phyloP scores from a whole-genome alignment of 2,113 vertebrate species.

The Baryphthengus martii region DNA sequence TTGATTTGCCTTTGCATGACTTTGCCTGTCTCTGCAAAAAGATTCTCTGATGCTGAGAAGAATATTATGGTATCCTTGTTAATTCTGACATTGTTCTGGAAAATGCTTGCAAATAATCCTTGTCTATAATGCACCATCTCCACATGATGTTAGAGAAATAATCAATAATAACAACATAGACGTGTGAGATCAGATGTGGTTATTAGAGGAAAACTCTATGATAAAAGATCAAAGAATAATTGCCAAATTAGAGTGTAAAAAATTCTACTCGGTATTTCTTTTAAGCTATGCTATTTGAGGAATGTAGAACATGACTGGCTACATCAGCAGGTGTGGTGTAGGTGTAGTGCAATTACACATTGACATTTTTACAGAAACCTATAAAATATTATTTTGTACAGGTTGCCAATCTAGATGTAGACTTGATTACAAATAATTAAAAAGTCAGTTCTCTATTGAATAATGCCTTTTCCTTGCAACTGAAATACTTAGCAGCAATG shows the following conservation, averaged over 20 bases:
- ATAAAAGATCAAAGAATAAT: conserved; percentile 19
- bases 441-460: not conserved
- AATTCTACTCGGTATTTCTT: not conserved
- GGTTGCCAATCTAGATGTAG: not conserved
- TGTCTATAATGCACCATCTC: not conserved
- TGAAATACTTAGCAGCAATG: not conserved
- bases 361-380: conserved; percentile 45
- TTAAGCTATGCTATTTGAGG: conserved; percentile 6
- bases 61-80: not conserved
- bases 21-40: not conserved
- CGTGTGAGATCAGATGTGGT: not conserved
- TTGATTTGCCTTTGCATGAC: conserved; percentile 43
- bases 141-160: not conserved
- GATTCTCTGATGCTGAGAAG: not conserved
- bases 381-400: not conserved
- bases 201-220: not conserved
- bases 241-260: conserved; percentile 35
- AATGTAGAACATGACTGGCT: conserved; percentile 30
- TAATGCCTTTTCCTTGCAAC: not conserved
- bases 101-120: not conserved
- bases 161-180: not conserved
- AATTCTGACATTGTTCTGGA: not conserved
- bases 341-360: conserved; percentile 49
- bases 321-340: conserved; percentile 52
- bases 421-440: conserved; percentile 34